Percentiles rank a stretch among this genome's conserved stretches.
These are phyloP conservation scores for Smithornis capensis DNA, from an alignment of 2,113 vertebrate genomes.

Conservation along the genomic window DNA sequence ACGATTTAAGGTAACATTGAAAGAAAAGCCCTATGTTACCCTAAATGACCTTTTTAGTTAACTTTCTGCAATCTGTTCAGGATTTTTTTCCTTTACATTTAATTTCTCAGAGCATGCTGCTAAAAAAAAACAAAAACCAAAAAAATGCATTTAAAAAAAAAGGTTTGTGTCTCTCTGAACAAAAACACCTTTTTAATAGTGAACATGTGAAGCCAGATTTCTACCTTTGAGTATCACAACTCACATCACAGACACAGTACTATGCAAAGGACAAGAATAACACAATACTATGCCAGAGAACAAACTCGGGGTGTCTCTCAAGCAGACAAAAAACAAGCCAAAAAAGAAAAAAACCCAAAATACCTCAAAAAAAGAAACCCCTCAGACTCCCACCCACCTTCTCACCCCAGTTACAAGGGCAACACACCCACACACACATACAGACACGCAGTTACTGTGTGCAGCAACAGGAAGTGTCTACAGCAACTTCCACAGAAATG, in stretches of 20 bases:
- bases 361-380: background rate
- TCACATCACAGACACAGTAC: background rate
- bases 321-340: background rate
- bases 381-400: background rate
- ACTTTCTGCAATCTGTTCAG: background rate
- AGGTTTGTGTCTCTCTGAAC: background rate
- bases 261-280: background rate
- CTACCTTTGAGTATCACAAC: background rate
- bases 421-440: background rate
- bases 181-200: background rate
- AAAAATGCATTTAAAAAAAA: background rate
- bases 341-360: background rate
- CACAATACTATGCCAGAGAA: background rate
- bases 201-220: background rate
- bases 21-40: background rate
- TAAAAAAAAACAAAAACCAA: background rate
- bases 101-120: background rate
- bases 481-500: background rate
- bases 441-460: background rate
- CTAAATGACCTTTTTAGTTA: background rate
- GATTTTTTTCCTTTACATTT: background rate
- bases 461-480: background rate
- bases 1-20: constrained; percentile 19
- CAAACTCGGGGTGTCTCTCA: background rate
- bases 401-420: background rate